Conservation (phyloP, 2,113 vertebrate species). For the Tachuris rubrigastra region DNA sequence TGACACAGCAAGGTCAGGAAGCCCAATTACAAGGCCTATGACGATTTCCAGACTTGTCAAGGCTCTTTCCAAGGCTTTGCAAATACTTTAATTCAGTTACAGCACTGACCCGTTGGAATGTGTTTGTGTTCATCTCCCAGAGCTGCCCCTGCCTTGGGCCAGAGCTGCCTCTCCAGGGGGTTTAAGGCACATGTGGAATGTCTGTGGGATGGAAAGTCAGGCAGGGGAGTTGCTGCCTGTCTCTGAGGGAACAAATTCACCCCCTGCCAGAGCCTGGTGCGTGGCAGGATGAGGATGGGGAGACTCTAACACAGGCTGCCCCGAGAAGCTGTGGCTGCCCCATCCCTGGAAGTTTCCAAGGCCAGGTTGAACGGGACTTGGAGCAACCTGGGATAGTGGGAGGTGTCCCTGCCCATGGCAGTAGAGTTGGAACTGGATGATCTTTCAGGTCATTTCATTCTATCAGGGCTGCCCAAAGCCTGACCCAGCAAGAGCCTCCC, state of each 20-base stretch:
- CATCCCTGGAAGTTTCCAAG: not conserved
- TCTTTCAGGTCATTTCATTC: not conserved
- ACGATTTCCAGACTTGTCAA: slow-evolving; percentile 20
- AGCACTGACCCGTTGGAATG: not conserved
- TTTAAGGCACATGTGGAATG: not conserved
- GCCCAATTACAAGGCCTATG: not conserved
- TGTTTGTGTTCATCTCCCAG: not conserved
- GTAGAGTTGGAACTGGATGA: not conserved
- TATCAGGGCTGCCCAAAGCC: not conserved
- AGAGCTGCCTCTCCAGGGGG: not conserved
- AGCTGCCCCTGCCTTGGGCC: not conserved
- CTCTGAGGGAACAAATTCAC: not conserved
- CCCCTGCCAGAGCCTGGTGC: not conserved
- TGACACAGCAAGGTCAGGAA: not conserved
- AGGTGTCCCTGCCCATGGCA: not conserved
- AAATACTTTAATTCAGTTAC: slow-evolving; percentile 52
- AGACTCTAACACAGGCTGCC: too few species aligned
- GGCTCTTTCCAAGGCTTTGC: not conserved
- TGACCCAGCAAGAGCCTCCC: not conserved
- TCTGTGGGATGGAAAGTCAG: not conserved
- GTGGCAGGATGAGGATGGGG: too few species aligned
- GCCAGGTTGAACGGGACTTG: rapidly evolving
- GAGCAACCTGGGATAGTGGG: rapidly evolving
- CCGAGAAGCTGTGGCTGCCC: too few species aligned
- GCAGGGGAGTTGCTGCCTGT: not conserved